A percentile compares a stretch with the other conserved stretches of the same genome.
Conservation (phyloP, 2,888 invertebrate genomes). For the Pimpla rufipes region DNA sequence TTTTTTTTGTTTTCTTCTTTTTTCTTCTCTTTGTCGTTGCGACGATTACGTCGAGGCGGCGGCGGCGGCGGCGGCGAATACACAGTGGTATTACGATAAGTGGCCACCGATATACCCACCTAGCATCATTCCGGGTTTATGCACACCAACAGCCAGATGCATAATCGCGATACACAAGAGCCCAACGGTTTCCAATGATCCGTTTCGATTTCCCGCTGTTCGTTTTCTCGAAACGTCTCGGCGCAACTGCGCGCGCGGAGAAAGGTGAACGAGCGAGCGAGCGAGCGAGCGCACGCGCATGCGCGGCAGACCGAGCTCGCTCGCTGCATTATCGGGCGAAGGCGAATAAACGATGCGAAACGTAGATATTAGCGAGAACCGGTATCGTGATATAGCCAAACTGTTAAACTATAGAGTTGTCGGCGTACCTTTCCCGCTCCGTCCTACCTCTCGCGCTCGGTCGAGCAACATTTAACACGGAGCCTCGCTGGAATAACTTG, state of each 20-base stretch:
- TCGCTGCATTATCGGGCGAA: constrained; percentile 49
- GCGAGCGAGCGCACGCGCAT: constrained; percentile 4
- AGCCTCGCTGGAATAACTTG: too few species aligned
- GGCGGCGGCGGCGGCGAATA: too few species aligned
- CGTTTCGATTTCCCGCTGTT: constrained; percentile 56
- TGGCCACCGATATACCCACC: too few species aligned
- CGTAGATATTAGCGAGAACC: constrained; percentile 57
- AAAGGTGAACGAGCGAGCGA: constrained; percentile 64
- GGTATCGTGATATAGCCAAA: constrained; percentile 30
- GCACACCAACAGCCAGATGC: background rate
- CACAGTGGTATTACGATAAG: constrained; percentile 58
- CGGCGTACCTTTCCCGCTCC: background rate
- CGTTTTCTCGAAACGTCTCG: constrained; percentile 47
- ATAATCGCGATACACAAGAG: constrained; percentile 34
- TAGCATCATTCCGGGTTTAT: background rate
- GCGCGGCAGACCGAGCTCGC: background rate
- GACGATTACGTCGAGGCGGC: constrained; percentile 33
- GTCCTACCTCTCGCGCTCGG: background rate
- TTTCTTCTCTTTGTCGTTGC: constrained; percentile 7
- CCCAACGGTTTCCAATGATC: constrained; percentile 56
- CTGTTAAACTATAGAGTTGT: background rate
- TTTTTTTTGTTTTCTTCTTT: constrained; percentile 1
- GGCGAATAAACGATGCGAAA: constrained; percentile 62
- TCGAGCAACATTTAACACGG: constrained; percentile 13
- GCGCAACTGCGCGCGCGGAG: constrained; percentile 12